Conservation (phyloP, 1,140 invertebrate species). For the Orius laevigatus region DNA sequence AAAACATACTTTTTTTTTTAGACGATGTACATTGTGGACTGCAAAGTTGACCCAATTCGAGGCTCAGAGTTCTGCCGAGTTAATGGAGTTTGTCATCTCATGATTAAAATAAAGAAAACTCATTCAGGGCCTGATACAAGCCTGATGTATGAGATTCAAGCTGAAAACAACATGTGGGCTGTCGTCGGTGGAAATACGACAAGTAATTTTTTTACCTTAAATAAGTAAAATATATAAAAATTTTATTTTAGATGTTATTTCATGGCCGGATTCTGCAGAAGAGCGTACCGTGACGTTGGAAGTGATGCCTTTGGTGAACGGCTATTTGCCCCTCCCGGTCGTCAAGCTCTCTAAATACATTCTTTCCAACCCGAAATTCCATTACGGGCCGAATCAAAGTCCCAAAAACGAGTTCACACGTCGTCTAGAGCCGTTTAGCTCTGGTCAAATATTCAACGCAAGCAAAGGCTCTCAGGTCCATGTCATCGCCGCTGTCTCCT, state of each 20-base stretch:
- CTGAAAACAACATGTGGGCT: constrained; percentile 83
- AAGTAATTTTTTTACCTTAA: constrained; percentile 28
- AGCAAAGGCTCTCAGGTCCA: constrained; percentile 78
- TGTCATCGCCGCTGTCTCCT: constrained; percentile 38
- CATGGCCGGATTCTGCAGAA: constrained; percentile 46
- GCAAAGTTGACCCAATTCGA: constrained; percentile 61
- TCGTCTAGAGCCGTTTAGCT: constrained; percentile 63
- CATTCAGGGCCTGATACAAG: constrained; percentile 28
- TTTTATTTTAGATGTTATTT: constrained; percentile 51
- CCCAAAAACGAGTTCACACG: background rate
- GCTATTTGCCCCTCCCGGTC: constrained; percentile 71
- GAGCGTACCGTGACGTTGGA: constrained; percentile 64
- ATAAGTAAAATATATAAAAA: constrained; percentile 3
- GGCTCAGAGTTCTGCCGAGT: constrained; percentile 75
- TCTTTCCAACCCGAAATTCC: constrained; percentile 42
- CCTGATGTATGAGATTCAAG: constrained; percentile 84
- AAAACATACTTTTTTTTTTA: constrained; percentile 29
- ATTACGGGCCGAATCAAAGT: constrained; percentile 1
- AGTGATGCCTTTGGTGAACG: constrained; percentile 78
- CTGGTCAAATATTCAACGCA: constrained; percentile 75
- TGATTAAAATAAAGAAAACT: constrained; percentile 47
- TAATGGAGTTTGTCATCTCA: constrained; percentile 71
- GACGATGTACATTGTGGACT: constrained; percentile 69
- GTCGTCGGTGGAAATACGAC: constrained; percentile 67
- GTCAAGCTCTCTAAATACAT: constrained; percentile 85